Evolutionary conservation across 2,888 invertebrate species (phyloP).

Genomic region (Drosophila eohydei): DNA sequence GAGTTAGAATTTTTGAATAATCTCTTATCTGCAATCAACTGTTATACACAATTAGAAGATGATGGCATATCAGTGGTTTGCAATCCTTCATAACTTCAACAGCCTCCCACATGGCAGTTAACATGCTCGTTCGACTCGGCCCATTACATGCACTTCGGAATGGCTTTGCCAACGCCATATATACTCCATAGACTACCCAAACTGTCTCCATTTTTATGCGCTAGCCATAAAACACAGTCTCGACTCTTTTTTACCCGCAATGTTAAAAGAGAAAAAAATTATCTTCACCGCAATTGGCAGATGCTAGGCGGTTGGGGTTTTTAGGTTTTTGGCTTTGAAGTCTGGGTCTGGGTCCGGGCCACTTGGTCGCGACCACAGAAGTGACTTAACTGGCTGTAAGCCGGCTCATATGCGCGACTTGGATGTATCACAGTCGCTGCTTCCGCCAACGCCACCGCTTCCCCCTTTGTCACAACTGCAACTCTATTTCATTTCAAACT

Average conservation of each 20-base stretch:
- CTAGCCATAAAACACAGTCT: constrained; percentile 49
- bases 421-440: not conserved
- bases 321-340: constrained; percentile 24
- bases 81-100: constrained; percentile 34
- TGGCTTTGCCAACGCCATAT: constrained; percentile 64
- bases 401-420: constrained; percentile 45
- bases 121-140: constrained; percentile 47
- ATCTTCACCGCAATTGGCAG: constrained; percentile 52
- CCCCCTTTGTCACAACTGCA: not conserved
- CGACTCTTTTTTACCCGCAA: constrained; percentile 35
- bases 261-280: constrained; percentile 13
- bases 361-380: constrained; percentile 75
- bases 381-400: constrained; percentile 79
- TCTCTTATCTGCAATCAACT: not conserved
- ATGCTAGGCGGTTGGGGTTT: constrained; percentile 15
- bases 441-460: not conserved
- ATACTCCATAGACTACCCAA: constrained; percentile 17
- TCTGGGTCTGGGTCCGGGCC: constrained; percentile 49
- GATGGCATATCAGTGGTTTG: constrained; percentile 10
- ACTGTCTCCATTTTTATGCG: constrained; percentile 50
- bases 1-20: constrained; percentile 10
- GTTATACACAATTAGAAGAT: constrained; percentile 17
- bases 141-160: constrained; percentile 61
- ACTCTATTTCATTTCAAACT: constrained; percentile 77
- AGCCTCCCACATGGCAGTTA: constrained; percentile 52